A percentile compares a stretch with the other conserved stretches of the same genome.
Conservation (phyloP, 2,797 vertebrate species). For the Cossypha heuglini region DNA sequence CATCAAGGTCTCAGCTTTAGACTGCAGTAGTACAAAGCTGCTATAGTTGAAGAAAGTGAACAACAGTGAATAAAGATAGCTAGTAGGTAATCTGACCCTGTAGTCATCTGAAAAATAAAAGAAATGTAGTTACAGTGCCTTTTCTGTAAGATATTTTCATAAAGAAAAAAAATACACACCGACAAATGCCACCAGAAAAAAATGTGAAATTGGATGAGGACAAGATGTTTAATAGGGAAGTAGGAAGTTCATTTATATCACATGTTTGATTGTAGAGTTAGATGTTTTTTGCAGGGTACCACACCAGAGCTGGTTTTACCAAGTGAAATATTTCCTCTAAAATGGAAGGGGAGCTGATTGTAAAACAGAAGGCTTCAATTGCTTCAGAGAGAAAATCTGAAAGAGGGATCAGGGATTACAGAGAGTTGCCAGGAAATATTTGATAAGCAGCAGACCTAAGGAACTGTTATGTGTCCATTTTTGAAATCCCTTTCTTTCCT, state of each 20-base stretch:
- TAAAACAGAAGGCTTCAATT: conserved; percentile 25
- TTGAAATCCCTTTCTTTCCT: conserved; percentile 25
- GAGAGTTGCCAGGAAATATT: conserved; percentile 25
- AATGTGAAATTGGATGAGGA: neutral
- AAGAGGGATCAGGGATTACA: conserved; percentile 15
- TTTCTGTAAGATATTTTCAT: neutral
- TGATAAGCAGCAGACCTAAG: conserved; percentile 49
- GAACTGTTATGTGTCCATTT: neutral
- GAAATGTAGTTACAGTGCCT: neutral
- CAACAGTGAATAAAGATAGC: neutral
- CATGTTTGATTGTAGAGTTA: neutral
- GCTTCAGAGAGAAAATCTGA: neutral
- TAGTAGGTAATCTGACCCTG: neutral
- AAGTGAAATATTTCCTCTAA: neutral
- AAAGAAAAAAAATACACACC: neutral
- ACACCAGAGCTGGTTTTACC: neutral
- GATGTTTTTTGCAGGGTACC: neutral
- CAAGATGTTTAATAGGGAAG: neutral
- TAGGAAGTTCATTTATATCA: neutral
- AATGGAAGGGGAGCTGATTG: neutral
- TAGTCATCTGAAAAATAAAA: neutral
- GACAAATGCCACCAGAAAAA: neutral
- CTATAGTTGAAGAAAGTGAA: neutral
- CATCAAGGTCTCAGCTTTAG: neutral
- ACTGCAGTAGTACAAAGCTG: neutral